Evolutionary conservation across 2,113 vertebrate species (phyloP), one percentile per base, ranked within the genome.

Genomic region (Myiagra hebetior): DNA sequence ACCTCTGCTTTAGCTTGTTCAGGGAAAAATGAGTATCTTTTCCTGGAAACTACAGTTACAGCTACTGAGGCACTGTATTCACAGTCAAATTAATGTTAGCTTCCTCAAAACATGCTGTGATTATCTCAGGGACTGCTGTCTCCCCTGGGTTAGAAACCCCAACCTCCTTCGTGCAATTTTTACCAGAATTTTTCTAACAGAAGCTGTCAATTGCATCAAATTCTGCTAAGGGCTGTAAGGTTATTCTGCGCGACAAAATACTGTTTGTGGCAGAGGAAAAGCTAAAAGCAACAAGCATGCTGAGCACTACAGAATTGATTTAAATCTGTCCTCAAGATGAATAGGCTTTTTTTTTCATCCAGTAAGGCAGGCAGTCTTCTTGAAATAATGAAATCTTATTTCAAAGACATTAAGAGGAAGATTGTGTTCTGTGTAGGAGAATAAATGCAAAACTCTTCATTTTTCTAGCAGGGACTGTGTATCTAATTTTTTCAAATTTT

Each of bases 301-400:
- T 95, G 86, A 93, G 93, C 76, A 67, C 84, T 27, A 75, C 46
- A 89, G 77, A 92, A 91, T 7, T 89, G 75, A 95, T 94, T 19
- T 67, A 86, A 92, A 95, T 68, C 77, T 63, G 59, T 81, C 78
- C 82, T 88, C 84, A 76, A 31, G 76, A 94, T 49, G 77, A 94
- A 95, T 55, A 72, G 67, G 30, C 5, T 60, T 57, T 63, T 67
- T 67, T 67, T 57, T 60, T 9, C 3, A 50, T 53, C 79, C 68
- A 74, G 24, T 92, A 87, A 94, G 59, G 28, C 80, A 91, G 28
- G 42, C 62, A 86, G 47, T 70, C 93, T 89, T 87, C 80, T 55
- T 72, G 33, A 97, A 97, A 97, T 80, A 95, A 72, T 39, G 56
- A 60, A 92, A 91, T 74, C 39, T 44, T 95, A 93, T 96, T 97